Evolutionary conservation across 2,888 invertebrate species (phyloP), one percentile per base, ranked within the genome.

Genomic region (Lochmaea crataegi): DNA sequence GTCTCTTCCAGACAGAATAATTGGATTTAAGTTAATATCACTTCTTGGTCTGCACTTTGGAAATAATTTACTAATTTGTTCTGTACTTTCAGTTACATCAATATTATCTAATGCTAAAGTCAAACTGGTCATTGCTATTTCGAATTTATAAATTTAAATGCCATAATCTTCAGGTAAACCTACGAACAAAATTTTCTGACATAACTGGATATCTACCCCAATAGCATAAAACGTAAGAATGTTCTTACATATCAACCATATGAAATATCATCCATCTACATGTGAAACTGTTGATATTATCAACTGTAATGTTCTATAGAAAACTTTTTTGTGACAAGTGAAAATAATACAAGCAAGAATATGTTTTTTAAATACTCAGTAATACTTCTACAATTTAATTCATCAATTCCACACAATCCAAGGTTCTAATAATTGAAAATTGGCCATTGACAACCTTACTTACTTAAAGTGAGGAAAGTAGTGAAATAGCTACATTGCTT

Each of bases 61-160:
- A 89, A 95, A 95, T 84, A 95, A 90, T 86, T 93, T 91, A 85
- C 94, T 94, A 88, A 95, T 94, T 88, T 93, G 92, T 89, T 94
- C 94, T 88, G 89, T 87, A 85, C 86, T 88, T 85, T 88, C 89
- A 84, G 85, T 85, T 82, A 86, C 86, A 84, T 87, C 87, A 83
- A 86, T 86, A 85, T 87, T 87, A 84, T 86, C 86, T 84, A 86
- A 83, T 75, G 86, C 82, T 81, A 87, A 82, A 81, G 86, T 85
- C 86, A 87, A 84, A 83, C 87, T 87, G 81, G 86, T 87, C 87
- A 87, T 87, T 84, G 84, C 86, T 85, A 70, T 80, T 81, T 82
- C 72, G 56, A 76, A 72, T 74, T 73, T 75, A 76, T 71, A 75
- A 68, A 77, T 74, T 71, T 72, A 76, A 75, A 68, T 75, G 76